These are phyloP conservation scores for Thumatha senex DNA, from an alignment of 2,888 invertebrate species.

Conservation along the genomic window DNA sequence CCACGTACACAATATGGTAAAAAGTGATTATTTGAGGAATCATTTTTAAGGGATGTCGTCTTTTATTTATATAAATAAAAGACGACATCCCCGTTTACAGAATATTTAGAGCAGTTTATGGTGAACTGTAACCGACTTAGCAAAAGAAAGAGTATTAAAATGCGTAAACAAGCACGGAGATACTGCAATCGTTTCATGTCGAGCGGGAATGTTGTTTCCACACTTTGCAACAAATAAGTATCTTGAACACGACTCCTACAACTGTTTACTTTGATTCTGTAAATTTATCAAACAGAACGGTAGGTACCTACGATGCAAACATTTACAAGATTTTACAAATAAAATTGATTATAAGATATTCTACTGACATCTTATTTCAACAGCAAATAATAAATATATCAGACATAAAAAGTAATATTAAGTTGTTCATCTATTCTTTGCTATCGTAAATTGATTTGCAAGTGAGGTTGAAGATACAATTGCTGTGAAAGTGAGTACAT, in stretches of 20 bases:
- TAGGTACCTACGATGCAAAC: constrained; percentile 5
- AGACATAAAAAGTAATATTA: too few relatives aligned
- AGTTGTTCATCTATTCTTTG: too few relatives aligned
- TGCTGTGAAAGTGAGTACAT: too few relatives aligned
- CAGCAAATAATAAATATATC: too few relatives aligned
- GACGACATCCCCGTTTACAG: constrained; percentile 26
- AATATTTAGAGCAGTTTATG: constrained; percentile 41
- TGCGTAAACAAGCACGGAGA: constrained; percentile 42
- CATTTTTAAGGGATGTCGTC: constrained; percentile 13
- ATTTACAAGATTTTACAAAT: constrained; percentile 1
- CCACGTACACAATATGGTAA: not conserved
- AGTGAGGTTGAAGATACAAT: too few relatives aligned
- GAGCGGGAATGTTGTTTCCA: constrained; percentile 49
- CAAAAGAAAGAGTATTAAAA: constrained; percentile 47
- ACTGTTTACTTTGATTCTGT: constrained; percentile 40
- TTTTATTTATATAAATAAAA: constrained; percentile 14
- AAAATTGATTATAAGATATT: too few relatives aligned
- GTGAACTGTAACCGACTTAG: constrained; percentile 36
- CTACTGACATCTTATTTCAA: too few relatives aligned
- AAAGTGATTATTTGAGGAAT: not conserved
- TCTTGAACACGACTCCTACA: constrained; percentile 43
- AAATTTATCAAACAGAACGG: constrained; percentile 23
- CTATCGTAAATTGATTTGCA: too few relatives aligned
- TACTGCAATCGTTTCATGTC: constrained; percentile 50
- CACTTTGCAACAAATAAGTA: constrained; percentile 53